Percentiles rank a stretch among this genome's conserved stretches.
Evolutionary conservation across 1,140 invertebrate species (phyloP).

Genomic region (Bombyx mandarina): DNA sequence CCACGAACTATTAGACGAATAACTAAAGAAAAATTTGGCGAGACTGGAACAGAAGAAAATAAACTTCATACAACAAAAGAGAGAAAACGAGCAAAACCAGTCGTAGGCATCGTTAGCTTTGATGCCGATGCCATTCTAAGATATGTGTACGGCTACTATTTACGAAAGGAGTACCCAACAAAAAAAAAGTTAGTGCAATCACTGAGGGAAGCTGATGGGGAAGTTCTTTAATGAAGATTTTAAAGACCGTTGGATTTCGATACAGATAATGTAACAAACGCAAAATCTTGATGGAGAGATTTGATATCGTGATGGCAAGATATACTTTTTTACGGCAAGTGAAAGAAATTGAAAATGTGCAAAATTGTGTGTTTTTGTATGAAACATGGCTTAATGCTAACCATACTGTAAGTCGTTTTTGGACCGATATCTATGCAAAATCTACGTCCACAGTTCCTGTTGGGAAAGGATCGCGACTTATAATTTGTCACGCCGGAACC

Average conservation of each 20-base stretch:
- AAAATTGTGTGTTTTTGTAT: neutral
- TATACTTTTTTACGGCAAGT: conserved; percentile 2
- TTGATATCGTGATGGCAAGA: neutral
- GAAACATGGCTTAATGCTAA: neutral
- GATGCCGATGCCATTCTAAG: too few relatives aligned
- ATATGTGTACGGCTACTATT: too few relatives aligned
- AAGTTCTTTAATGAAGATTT: too few relatives aligned
- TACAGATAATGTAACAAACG: neutral
- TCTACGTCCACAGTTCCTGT: neutral
- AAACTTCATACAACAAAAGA: too few relatives aligned
- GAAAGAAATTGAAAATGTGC: neutral
- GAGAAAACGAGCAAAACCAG: too few relatives aligned
- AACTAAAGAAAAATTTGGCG: too few relatives aligned
- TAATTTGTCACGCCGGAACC: neutral
- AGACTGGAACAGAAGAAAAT: too few relatives aligned
- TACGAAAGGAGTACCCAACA: too few relatives aligned
- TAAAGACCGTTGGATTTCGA: neutral
- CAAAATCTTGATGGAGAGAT: conserved; percentile 1
- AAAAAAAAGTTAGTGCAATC: too few relatives aligned
- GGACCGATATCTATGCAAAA: neutral
- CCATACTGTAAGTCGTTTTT: neutral
- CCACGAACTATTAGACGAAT: too few relatives aligned
- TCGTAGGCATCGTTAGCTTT: too few relatives aligned
- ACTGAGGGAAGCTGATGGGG: too few relatives aligned
- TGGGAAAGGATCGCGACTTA: neutral